Percentiles rank a stretch among this genome's conserved stretches.
Conservation (phyloP, 2,113 vertebrate genomes). For the Illadopsis cleaveri region DNA sequence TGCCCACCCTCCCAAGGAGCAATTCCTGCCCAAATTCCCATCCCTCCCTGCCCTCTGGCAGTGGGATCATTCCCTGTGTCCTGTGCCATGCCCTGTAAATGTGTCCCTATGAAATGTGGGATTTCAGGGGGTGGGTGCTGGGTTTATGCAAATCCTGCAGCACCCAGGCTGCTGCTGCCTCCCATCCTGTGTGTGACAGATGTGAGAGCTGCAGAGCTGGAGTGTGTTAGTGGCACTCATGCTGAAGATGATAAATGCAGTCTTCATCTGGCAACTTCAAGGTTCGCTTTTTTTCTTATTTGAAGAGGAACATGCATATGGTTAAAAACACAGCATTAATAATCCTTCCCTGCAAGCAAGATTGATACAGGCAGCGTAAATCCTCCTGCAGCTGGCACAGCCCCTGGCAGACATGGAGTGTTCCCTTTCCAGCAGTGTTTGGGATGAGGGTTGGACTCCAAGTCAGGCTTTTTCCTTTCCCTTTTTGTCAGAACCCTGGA, state of each 20-base stretch:
- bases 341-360: neutral
- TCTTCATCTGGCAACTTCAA: constrained; percentile 63
- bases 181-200: neutral
- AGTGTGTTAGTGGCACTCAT: constrained; percentile 18
- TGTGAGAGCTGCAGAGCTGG: constrained; percentile 45
- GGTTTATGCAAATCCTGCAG: constrained; percentile 19
- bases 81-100: accelerated
- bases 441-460: neutral
- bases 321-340: constrained; percentile 13
- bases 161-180: neutral
- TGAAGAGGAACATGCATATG: neutral
- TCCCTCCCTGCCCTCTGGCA: accelerated
- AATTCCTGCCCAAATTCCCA: neutral
- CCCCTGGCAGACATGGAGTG: accelerated
- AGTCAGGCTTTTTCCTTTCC: neutral
- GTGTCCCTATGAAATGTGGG: neutral
- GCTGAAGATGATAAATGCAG: constrained; percentile 69
- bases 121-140: neutral
- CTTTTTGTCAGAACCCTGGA: neutral
- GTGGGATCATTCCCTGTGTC: accelerated
- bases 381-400: neutral
- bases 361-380: neutral
- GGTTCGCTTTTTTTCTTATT: neutral
- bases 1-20: neutral
- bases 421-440: neutral